Evolutionary conservation across 2,888 invertebrate species (phyloP), one percentile per base, ranked within the genome.

Genomic region (Dolomedes plantarius): DNA sequence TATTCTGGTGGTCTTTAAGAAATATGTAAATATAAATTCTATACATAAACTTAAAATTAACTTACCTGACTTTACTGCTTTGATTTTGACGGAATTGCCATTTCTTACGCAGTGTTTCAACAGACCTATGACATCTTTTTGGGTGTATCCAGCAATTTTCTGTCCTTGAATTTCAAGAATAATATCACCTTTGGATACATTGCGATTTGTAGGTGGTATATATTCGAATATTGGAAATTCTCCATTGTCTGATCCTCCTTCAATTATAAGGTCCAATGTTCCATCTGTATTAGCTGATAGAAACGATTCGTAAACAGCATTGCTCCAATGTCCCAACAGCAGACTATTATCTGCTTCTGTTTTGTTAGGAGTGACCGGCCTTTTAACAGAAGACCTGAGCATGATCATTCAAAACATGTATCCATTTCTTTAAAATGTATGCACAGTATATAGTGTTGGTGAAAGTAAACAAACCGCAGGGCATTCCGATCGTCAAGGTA

Each of bases 111-210:
- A 83, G 31, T 88, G 83, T 27, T 87, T 83, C 13, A 88, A 46
- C 50, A 87, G 62, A 32, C 75, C 65, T 11, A 87, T 39, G n/a
- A 93, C 92, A 91, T 93, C 93, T 85, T 92, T 90, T 89, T 92
- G 91, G 1, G 93, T 93, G 89, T 92, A 93, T 64, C 93, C 93
- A 76, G 93, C 92, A 86, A 93, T 92, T 90, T 93, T 92, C 89
- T 93, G 92, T 46, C 93, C 93, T 90, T 93, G 93, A 73, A 93
- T 91, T 90, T 93, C 93, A 81, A 93, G 89, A 36, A 93, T 89
- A 77, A 93, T 90, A 89, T 93, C 92, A 23, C 91, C 91, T 28
- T 71, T 81, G 11, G 79, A 67, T 23, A 86, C 39, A 28, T 29
- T 65, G 29, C 71, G 62, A 46, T 83, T 83, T 27, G 71, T 39